Evolutionary conservation across 2,113 vertebrate species (phyloP).

Genomic region (Oncorhynchus keta): DNA sequence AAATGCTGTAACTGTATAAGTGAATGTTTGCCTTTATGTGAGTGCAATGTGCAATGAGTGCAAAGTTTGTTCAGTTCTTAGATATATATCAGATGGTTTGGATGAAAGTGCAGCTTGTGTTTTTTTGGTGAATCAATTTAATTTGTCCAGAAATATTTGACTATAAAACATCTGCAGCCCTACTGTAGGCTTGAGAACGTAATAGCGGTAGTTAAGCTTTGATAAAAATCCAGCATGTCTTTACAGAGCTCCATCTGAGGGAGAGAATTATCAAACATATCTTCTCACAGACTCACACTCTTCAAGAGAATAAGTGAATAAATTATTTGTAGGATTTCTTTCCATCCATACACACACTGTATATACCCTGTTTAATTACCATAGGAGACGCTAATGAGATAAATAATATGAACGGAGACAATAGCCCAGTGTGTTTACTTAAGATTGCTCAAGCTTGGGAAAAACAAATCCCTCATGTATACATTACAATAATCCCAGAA

Average conservation of each 20-base stretch:
- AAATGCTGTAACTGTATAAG: slow-evolving; percentile 11
- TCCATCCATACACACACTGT: slow-evolving; percentile 49
- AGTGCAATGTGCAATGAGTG: slow-evolving; percentile 18
- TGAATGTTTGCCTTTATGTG: slow-evolving; percentile 18
- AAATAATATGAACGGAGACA: slow-evolving; percentile 68
- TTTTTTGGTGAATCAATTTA: slow-evolving; percentile 29
- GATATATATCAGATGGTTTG: slow-evolving; percentile 16
- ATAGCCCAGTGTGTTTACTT: slow-evolving; percentile 72
- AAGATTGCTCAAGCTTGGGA: slow-evolving; percentile 65
- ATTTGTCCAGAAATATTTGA: slow-evolving; percentile 40
- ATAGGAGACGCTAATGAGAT: slow-evolving; percentile 71
- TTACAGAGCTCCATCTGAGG: slow-evolving; percentile 68
- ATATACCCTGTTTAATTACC: slow-evolving; percentile 66
- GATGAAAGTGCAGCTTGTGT: slow-evolving; percentile 21
- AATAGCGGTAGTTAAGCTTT: slow-evolving; percentile 36
- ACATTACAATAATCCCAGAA: slow-evolving; percentile 79
- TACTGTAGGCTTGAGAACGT: slow-evolving; percentile 37
- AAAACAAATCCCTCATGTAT: slow-evolving; percentile 75
- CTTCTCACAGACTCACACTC: slow-evolving; percentile 49
- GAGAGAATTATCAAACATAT: slow-evolving; percentile 70
- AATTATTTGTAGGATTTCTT: slow-evolving; percentile 61
- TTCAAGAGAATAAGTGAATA: slow-evolving; percentile 59
- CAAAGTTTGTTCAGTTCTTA: slow-evolving; percentile 15
- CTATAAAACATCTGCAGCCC: slow-evolving; percentile 48
- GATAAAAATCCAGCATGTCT: slow-evolving; percentile 55